Base-by-base conservation (phyloP, 2,113 vertebrate genomes). In the Lophochroa leadbeateri region DNA sequence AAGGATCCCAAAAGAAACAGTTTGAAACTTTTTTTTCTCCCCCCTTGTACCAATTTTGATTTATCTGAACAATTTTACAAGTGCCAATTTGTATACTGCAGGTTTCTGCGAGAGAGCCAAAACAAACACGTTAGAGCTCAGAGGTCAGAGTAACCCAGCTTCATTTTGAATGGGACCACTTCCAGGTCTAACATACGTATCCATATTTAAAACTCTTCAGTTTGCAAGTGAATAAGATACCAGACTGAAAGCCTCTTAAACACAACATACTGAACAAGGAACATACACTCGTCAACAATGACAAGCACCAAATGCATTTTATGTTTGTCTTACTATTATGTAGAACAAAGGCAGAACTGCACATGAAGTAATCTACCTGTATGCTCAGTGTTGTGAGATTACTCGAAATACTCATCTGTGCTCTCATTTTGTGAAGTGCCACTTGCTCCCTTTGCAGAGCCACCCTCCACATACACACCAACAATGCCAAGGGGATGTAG, bases 61-160 rank as follows among this genome's bases (percentile, higher is more conserved):
- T 97, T 96, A 92, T 93, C 92, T 57, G 92, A 97, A 94, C 90
- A 94, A 92, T 94, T 96, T 96, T 94, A 96, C 86, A 95, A 96
- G 90, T 93, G 82, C 92, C 92, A 95, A 94, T 95, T 95, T 96
- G 92, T 94, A 60, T 94, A 80, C 85, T 92, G 92, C 93, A 95
- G 87, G 93, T 93, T 96, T 95, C 65, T 76, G 90, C 13, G 23
- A 82, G 82, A 81, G 90, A 91, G 92, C 95, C 97, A 97, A 97
- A 92, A 91, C 92, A 97, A 97, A 95, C 92, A 55, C 89, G 53
- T 74, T 39, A 86, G 78, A 92, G 90, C 78, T 81, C 95, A 92
- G 91, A 87, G 95, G 91, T 92, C 94, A 94, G 82, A 95, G 95
- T 92, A 95, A 69, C 88, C 78, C 91, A 57, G 93, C 78, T 94